Conservation (phyloP, 2,888 invertebrate genomes). For the Diploptera punctata region DNA sequence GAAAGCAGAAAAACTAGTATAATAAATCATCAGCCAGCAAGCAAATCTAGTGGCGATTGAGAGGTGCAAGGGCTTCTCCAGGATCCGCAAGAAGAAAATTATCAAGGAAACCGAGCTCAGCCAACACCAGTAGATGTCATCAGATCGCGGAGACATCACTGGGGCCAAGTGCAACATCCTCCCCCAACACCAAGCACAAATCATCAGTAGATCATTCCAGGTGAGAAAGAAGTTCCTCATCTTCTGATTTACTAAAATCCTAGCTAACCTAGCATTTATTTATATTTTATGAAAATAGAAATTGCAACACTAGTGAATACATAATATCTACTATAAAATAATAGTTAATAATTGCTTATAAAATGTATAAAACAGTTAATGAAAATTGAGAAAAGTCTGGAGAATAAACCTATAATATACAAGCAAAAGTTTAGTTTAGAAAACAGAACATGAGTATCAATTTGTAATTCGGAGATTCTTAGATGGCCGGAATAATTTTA, state of each 20-base stretch:
- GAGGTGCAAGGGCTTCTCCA: slow-evolving; percentile 10
- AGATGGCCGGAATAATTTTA: too few species aligned
- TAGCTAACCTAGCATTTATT: too few species aligned
- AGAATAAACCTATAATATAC: too few species aligned
- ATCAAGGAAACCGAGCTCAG: not conserved
- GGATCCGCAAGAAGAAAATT: not conserved
- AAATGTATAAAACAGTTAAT: too few species aligned
- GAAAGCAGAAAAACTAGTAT: not conserved
- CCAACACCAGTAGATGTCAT: not conserved
- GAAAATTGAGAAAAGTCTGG: too few species aligned
- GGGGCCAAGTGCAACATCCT: not conserved
- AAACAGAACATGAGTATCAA: too few species aligned
- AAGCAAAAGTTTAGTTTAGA: too few species aligned
- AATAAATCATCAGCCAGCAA: not conserved
- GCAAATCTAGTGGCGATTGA: slow-evolving; percentile 4
- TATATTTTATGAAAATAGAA: too few species aligned
- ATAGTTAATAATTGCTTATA: too few species aligned
- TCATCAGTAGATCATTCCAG: not conserved
- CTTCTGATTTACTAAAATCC: not conserved
- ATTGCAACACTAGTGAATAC: too few species aligned
- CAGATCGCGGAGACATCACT: not conserved
- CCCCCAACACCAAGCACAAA: slow-evolving; percentile 7
- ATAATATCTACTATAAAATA: too few species aligned
- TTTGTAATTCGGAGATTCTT: too few species aligned
- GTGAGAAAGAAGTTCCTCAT: not conserved